Base-by-base conservation (phyloP, 2,888 invertebrate species). In the Molorchus minor region DNA sequence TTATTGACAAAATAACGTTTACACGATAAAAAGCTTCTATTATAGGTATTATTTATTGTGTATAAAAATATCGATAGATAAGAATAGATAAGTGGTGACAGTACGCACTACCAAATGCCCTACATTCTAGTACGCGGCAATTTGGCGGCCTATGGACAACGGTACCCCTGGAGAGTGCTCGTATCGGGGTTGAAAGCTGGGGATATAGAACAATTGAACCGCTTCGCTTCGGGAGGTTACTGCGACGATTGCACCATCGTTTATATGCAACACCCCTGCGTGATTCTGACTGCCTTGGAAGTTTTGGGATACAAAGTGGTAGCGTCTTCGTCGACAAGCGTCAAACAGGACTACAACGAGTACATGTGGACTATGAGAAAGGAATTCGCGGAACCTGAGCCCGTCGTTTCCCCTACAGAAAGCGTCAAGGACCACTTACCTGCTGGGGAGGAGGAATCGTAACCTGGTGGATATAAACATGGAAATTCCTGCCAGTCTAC, bases 351-450 rank as follows among this genome's bases (percentile, higher is more conserved):
- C 78, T 92, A 92, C 77, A 92, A 92, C 84, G 93, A 94, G 78
- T 93, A 93, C 74, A 93, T 93, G 91, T 94, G 94, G 94, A 94
- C 94, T 81, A 92, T 94, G 91, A 88, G 93, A 84, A 92, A 92
- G 79, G 93, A 93, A 72, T 93, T 93, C 79, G 84, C 88, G 36
- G 91, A 91, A 74, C 93, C 92, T 54, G 93, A 94, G 79, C 93
- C 93, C 17, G 84, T 84, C 36, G 82, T 70, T 56, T 64, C 49
- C n/a, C n/a, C n/a, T n/a, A n/a, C n/a, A n/a, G n/a, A n/a, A n/a
- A 44, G 55, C 20, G 30, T 49, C n/a, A n/a, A n/a, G n/a, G 46
- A 62, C 36, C 61, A 66, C 53, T 51, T 61, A 16, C 36, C 56
- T 3, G 33, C 52, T 29, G 36, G 52, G 3, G 66, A 62, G 53